phyloP scores from a whole-genome alignment of 2,888 invertebrate species.

The Coelopa pilipes region DNA sequence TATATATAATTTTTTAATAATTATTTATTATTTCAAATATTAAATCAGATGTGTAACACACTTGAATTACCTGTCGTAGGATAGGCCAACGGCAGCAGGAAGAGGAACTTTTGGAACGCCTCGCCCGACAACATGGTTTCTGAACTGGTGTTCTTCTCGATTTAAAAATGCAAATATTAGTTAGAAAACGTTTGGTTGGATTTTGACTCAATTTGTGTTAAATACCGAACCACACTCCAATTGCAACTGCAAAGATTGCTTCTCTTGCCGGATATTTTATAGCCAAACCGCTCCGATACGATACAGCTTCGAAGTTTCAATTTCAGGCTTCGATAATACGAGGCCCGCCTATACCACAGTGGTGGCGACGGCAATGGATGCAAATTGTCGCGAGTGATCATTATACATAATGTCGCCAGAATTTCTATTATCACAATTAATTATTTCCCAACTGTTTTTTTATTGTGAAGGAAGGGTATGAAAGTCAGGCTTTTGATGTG shows the following conservation, averaged over 20 bases:
- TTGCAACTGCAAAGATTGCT: slow-evolving; percentile 18
- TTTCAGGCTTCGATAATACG: too few relatives aligned
- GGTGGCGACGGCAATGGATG: too few relatives aligned
- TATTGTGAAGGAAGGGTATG: too few relatives aligned
- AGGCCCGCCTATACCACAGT: too few relatives aligned
- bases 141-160: background rate
- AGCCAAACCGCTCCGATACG: background rate
- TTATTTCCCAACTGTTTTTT: too few relatives aligned
- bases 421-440: too few relatives aligned
- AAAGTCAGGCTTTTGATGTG: too few relatives aligned
- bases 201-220: background rate
- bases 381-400: too few relatives aligned
- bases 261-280: slow-evolving; percentile 12
- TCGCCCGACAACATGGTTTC: background rate
- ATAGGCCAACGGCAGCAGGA: slow-evolving; percentile 39
- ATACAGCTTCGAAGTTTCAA: too few relatives aligned
- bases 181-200: background rate
- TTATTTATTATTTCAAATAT: slow-evolving; percentile 4
- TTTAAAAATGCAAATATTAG: background rate
- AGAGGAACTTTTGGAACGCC: slow-evolving; percentile 36
- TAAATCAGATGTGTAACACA: background rate
- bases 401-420: too few relatives aligned
- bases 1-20: background rate
- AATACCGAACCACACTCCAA: background rate
- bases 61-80: slow-evolving; percentile 29